Evolutionary conservation across 2,797 vertebrate species (phyloP).

Genomic region (Brotula barbata): DNA sequence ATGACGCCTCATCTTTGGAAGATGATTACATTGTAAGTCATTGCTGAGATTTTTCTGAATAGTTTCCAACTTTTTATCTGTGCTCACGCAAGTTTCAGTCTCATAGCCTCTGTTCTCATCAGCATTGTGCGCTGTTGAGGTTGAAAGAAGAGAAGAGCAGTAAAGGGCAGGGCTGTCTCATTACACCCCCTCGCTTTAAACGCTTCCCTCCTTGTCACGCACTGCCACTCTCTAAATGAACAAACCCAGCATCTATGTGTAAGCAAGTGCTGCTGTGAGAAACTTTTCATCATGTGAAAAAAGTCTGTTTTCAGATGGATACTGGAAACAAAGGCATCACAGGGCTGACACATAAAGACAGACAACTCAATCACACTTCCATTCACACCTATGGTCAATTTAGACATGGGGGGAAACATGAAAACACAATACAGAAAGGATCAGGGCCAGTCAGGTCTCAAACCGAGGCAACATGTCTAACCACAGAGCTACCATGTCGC

Average conservation of each 20-base stretch:
- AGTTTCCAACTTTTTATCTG: constrained; percentile 41
- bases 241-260: constrained; percentile 33
- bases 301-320: too few relatives aligned
- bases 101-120: constrained; percentile 47
- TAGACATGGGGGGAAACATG: too few relatives aligned
- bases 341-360: too few relatives aligned
- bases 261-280: neutral
- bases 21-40: neutral
- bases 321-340: too few relatives aligned
- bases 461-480: too few relatives aligned
- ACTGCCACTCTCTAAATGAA: constrained; percentile 76
- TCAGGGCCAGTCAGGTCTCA: too few relatives aligned
- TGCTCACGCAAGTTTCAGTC: constrained; percentile 62
- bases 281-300: neutral
- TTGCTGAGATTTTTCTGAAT: constrained; percentile 67
- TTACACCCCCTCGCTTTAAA: constrained; percentile 47
- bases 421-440: too few relatives aligned
- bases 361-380: too few relatives aligned
- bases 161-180: constrained; percentile 66
- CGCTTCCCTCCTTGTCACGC: constrained; percentile 69
- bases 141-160: constrained; percentile 38
- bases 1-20: constrained; percentile 5
- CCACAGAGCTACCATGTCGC: too few relatives aligned
- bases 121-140: constrained; percentile 27
- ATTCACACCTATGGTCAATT: too few relatives aligned